Base-by-base conservation (phyloP, 2,888 invertebrate species). In the Spodoptera picta region DNA sequence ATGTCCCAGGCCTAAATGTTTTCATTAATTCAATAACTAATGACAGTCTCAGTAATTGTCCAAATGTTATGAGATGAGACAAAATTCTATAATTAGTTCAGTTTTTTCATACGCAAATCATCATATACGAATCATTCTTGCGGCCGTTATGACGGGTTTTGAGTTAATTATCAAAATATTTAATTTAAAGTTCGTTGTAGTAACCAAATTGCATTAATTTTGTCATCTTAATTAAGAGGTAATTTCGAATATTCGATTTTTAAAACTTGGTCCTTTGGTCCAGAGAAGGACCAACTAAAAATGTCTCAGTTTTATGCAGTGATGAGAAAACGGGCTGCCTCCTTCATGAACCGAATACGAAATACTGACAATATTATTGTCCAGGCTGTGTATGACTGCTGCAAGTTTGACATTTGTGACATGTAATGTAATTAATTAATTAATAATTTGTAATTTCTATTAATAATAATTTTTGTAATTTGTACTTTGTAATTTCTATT, bases 11-110 rank as follows among this genome's bases (percentile, higher is more conserved):
- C 10, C 1, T 2, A 24, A 48, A 27, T 71, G 48, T 41, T 62
- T 60, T 49, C 65, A 65, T 76, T 65, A 59, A 14, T 43, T 27
- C 56, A 36, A 49, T 60, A 58, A 0, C 50, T 71, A 65, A 60
- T 45, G 42, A 0, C 19, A 43, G 58, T 10, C 45, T 49, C 52
- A 31, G 45, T 47, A 48, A 75, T 55, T 65, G 12, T 10, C 43
- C 11, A 49, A 59, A 69, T 52, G 14, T 44, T 70, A 1, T 19
- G 19, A 19, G 19, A 69, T 31, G 72, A 56, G 49, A 57, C 56
- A 7, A 12, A 48, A 70, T 70, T 65, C 65, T 71, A 72, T 58
- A 58, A 69, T 65, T 77, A 80, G 73, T 59, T 54, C 56, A 27
- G 24, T 64, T 57, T 69, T 66, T 72, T 72, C 56, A 64, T 51